Conservation (phyloP, 2,113 vertebrate species). For the Hystrix cristata region DNA sequence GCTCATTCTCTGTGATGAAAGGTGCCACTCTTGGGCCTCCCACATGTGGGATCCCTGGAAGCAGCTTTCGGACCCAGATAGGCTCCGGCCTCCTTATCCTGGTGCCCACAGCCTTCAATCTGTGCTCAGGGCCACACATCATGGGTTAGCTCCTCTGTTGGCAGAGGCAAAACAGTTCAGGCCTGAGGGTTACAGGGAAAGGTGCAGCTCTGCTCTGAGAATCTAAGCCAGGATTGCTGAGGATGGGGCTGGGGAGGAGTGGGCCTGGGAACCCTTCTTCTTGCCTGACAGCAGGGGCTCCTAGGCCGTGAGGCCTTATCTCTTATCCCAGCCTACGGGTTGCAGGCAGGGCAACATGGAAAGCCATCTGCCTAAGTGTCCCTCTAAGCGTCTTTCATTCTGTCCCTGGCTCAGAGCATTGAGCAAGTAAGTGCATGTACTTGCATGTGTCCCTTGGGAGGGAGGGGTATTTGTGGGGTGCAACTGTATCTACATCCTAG, state of each 20-base stretch:
- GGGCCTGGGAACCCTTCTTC: not conserved
- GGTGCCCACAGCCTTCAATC: not conserved
- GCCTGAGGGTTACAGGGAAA: not conserved
- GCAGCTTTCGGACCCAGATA: not conserved
- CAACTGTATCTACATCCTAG: not conserved
- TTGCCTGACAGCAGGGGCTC: not conserved
- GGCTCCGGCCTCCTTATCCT: not conserved
- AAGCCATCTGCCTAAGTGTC: not conserved
- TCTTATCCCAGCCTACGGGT: not conserved
- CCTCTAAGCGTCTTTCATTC: not conserved
- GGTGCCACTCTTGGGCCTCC: not conserved
- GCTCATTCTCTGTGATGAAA: not conserved
- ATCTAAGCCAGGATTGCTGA: not conserved
- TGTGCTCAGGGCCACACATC: not conserved
- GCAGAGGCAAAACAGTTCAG: not conserved
- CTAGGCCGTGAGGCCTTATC: rapidly evolving
- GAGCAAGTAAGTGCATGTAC: not conserved
- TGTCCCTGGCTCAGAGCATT: not conserved
- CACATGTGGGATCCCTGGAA: not conserved
- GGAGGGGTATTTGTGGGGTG: not conserved
- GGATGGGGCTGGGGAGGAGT: not conserved
- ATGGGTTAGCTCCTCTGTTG: rapidly evolving
- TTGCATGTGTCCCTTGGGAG: not conserved
- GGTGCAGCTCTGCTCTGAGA: not conserved
- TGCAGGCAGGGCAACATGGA: not conserved